Evolutionary conservation across 2,113 vertebrate species (phyloP).

Genomic region (cat (Felis catus)): F.catus_Fca126_mat1.0 CM031414.1:89177501-89178000

Average conservation of each 20-base stretch:
- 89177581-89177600: neutral
- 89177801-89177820: neutral
- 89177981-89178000: neutral
- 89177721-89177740: neutral
- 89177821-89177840: neutral
- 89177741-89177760: neutral
- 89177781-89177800: neutral
- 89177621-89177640: conserved; percentile 17
- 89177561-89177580: conserved; percentile 40
- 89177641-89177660: conserved; percentile 57
- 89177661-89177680: conserved; percentile 30
- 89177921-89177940: neutral
- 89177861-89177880: neutral
- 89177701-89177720: conserved; percentile 17
- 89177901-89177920: conserved; percentile 30
- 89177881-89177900: neutral
- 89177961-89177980: conserved; percentile 25
- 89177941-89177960: neutral
- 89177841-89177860: conserved; percentile 30
- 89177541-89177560: neutral
- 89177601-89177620: conserved; percentile 47
- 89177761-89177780: neutral
- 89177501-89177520: conserved; percentile 39
- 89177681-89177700: conserved; percentile 29
- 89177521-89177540: neutral